Evolutionary conservation across 2,888 invertebrate species (phyloP).

Genomic region (Rugalucina vietnamica): DNA sequence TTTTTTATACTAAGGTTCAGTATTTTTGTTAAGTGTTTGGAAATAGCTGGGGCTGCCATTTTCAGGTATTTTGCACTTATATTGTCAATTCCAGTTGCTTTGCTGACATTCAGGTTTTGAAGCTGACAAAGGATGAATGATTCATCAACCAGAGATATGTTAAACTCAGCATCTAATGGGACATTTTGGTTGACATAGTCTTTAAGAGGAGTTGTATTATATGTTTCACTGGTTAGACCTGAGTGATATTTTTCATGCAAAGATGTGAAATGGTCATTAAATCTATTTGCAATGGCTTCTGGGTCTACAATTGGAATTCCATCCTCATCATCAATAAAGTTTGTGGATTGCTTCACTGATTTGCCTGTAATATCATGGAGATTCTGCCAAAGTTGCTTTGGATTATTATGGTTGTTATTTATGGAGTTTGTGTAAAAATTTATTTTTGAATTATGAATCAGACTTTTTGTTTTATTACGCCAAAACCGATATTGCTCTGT

Average conservation of each 20-base stretch:
- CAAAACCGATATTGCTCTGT: not conserved
- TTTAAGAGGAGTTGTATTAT: not conserved
- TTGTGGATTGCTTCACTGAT: not conserved
- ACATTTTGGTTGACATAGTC: not conserved
- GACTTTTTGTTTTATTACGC: not conserved
- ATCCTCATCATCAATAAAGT: not conserved
- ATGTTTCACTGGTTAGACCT: not conserved
- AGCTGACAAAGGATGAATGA: not conserved
- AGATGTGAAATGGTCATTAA: not conserved
- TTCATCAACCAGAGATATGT: not conserved
- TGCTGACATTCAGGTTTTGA: not conserved
- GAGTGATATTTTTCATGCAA: not conserved
- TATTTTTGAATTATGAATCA: not conserved
- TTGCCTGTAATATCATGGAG: not conserved
- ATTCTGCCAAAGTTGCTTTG: too few species aligned
- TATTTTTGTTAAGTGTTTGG: not conserved
- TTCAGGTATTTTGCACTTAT: not conserved
- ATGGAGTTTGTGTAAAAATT: not conserved
- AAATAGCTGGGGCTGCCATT: not conserved
- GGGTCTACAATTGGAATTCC: not conserved
- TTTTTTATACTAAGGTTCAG: not conserved
- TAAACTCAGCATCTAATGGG: not conserved
- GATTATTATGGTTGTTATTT: not conserved
- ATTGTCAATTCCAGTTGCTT: not conserved
- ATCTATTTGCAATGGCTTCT: not conserved